These are phyloP conservation scores for Pachypanchax playfairii DNA, from an alignment of 2,113 vertebrate genomes.

Conservation along the genomic window DNA sequence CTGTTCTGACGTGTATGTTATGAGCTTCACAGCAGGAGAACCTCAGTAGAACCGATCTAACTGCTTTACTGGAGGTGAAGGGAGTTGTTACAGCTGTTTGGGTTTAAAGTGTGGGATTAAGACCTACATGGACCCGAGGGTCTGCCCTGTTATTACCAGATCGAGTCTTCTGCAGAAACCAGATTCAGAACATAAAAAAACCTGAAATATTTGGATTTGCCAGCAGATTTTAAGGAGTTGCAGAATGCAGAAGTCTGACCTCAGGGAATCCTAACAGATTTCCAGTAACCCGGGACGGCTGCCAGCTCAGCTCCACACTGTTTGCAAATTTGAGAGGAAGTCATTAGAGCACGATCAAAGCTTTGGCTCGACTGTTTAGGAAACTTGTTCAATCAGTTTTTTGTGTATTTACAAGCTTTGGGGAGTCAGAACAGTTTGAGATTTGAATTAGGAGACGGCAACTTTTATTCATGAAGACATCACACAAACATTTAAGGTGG, in stretches of 20 bases:
- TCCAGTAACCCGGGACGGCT: constrained; percentile 26
- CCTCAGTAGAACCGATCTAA: constrained; percentile 2
- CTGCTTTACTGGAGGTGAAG: constrained; percentile 38
- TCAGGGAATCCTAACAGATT: constrained; percentile 33
- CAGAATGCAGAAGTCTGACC: constrained; percentile 8
- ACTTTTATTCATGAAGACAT: too few species aligned
- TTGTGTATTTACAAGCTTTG: constrained; percentile 44
- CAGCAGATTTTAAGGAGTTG: constrained; percentile 1
- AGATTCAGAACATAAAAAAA: background rate
- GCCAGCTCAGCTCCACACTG: constrained; percentile 61
- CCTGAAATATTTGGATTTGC: background rate
- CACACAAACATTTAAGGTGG: too few species aligned
- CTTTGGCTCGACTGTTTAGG: constrained; percentile 55
- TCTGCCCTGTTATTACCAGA: constrained; percentile 63
- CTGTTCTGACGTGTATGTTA: too few species aligned
- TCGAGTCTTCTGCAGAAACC: constrained; percentile 3
- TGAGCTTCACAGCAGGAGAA: too few species aligned
- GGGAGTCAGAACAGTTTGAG: constrained; percentile 11
- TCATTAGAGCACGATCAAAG: constrained; percentile 81
- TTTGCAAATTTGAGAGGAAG: constrained; percentile 77
- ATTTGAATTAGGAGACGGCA: too few species aligned
- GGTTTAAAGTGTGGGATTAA: constrained; percentile 45
- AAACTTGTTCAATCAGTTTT: constrained; percentile 57
- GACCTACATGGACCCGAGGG: constrained; percentile 41
- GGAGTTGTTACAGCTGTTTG: constrained; percentile 58